A percentile compares a stretch with the other conserved stretches of the same genome.
These are phyloP conservation scores for Arizona elegans DNA, from an alignment of 2,113 vertebrate species.

Conservation along the genomic window DNA sequence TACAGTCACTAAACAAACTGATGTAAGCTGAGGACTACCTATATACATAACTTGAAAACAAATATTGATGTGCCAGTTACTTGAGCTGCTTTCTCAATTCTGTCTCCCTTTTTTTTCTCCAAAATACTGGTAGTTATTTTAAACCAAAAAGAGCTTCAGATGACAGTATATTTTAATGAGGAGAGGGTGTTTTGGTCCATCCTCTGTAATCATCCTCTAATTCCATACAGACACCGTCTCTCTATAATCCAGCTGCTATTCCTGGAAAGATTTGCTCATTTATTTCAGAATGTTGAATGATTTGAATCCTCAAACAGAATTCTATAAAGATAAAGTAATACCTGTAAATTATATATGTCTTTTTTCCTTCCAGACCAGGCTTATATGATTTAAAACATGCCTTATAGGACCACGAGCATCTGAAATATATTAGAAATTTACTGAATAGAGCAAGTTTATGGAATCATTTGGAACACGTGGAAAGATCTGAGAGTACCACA, in stretches of 20 bases:
- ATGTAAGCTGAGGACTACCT: neutral
- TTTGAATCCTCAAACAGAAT: neutral
- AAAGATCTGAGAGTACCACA: neutral
- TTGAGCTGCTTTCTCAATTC: neutral
- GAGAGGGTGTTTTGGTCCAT: neutral
- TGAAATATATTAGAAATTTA: neutral
- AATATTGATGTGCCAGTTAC: neutral
- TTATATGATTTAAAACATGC: neutral
- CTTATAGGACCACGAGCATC: neutral
- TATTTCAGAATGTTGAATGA: neutral
- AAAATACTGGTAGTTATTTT: neutral
- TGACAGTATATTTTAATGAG: neutral
- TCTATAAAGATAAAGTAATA: neutral
- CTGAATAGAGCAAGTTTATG: slow-evolving; percentile 20
- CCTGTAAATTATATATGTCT: neutral
- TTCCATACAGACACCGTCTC: neutral
- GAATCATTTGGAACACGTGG: slow-evolving; percentile 7
- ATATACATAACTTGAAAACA: neutral
- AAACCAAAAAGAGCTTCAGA: neutral
- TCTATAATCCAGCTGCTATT: neutral
- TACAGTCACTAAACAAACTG: neutral
- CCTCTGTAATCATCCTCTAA: neutral
- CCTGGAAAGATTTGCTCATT: neutral
- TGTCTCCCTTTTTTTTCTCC: neutral
- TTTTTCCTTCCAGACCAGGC: slow-evolving; percentile 8